phyloP scores from a whole-genome alignment of 2,113 vertebrate species.

The Megaceryle maxima region DNA sequence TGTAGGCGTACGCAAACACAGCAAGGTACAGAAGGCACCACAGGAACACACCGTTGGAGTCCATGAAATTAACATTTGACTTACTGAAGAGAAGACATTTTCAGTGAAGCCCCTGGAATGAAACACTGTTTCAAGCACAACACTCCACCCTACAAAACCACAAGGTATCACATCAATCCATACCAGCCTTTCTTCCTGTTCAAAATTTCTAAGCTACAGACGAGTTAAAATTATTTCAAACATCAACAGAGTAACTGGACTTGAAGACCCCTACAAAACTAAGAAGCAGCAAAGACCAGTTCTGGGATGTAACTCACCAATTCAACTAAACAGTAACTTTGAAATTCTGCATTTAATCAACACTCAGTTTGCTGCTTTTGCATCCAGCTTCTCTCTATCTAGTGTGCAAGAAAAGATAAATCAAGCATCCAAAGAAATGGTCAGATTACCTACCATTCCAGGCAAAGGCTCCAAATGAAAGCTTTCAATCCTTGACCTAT shows the following conservation, averaged over 20 bases:
- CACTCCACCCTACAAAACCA: background rate
- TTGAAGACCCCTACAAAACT: background rate
- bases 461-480: background rate
- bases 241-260: background rate
- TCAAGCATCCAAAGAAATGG: accelerated
- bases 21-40: background rate
- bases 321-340: background rate
- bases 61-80: background rate
- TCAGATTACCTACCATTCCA: background rate
- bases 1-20: background rate
- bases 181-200: background rate
- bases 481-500: background rate
- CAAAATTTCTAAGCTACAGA: background rate
- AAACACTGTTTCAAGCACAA: background rate
- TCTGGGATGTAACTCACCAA: background rate
- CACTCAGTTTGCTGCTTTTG: background rate
- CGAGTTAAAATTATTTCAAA: background rate
- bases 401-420: background rate
- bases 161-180: background rate
- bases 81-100: background rate
- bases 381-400: background rate
- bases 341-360: background rate
- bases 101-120: background rate
- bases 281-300: background rate
- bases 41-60: background rate